phyloP scores from a whole-genome alignment of 2,888 invertebrate genomes.

The Eristalinus sepulchralis region DNA sequence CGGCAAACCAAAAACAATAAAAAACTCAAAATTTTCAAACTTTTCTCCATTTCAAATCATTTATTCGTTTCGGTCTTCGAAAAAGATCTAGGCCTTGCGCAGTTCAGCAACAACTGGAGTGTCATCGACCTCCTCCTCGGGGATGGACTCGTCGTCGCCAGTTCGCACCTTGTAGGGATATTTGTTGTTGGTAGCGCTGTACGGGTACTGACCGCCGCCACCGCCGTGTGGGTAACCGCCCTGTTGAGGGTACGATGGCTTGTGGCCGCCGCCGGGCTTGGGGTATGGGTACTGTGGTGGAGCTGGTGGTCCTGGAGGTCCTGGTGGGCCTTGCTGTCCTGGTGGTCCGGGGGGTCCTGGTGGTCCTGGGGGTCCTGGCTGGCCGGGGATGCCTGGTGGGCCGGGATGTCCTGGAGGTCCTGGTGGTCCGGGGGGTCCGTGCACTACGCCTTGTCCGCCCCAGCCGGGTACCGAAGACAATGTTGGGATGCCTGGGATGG shows the following conservation, averaged over 20 bases:
- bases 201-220: not conserved
- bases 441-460: not conserved
- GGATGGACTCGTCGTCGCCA: not conserved
- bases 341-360: constrained; percentile 68
- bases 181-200: not conserved
- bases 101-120: not conserved
- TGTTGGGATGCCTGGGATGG: not conserved
- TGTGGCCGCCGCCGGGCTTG: not conserved
- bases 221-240: not conserved
- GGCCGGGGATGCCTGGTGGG: constrained; percentile 21
- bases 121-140: not conserved
- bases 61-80: constrained; percentile 8
- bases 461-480: constrained; percentile 21
- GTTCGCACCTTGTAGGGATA: constrained; percentile 23
- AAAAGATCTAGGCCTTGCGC: not conserved
- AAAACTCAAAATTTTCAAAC: not conserved
- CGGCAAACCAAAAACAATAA: not conserved
- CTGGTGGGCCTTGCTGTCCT: constrained; percentile 18
- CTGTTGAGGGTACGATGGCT: not conserved
- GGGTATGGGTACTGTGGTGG: not conserved
- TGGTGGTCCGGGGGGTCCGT: constrained; percentile 20
- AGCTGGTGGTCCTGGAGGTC: constrained; percentile 25
- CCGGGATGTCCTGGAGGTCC: constrained; percentile 28
- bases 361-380: constrained; percentile 30
- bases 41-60: not conserved